Evolutionary conservation across 2,888 invertebrate species (phyloP).

Genomic region (Beris chalybata): DNA sequence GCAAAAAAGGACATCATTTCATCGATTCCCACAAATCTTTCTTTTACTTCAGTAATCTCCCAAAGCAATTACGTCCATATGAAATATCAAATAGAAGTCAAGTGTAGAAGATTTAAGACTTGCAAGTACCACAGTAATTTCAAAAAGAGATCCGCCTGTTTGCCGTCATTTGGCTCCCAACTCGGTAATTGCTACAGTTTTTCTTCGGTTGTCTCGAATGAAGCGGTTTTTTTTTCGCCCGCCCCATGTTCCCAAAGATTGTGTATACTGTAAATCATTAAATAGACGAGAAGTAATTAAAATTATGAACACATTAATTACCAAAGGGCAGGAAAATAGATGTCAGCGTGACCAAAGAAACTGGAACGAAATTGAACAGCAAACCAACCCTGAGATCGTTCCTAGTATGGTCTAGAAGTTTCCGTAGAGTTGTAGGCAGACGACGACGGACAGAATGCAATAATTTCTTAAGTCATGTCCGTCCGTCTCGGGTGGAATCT

Average conservation of each 20-base stretch:
- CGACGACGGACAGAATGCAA: constrained; percentile 25
- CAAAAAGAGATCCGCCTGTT: constrained; percentile 20
- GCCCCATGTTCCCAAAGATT: constrained; percentile 7
- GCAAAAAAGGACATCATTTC: no score
- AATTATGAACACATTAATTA: constrained; percentile 33
- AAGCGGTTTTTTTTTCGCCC: not conserved
- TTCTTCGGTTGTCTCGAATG: not conserved
- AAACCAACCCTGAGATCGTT: not conserved
- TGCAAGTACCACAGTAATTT: constrained; percentile 14
- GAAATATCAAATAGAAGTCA: constrained; percentile 28
- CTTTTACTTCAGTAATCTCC: no score
- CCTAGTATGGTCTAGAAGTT: not conserved
- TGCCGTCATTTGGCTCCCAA: constrained; percentile 19
- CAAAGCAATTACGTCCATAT: not conserved
- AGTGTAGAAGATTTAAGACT: constrained; percentile 27
- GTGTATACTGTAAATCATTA: constrained; percentile 21
- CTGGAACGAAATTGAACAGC: constrained; percentile 10
- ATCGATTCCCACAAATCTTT: no score
- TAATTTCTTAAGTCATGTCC: constrained; percentile 9
- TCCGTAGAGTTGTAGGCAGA: constrained; percentile 11
- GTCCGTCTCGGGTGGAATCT: constrained; percentile 18
- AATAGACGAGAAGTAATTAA: constrained; percentile 32
- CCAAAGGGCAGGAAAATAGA: constrained; percentile 31
- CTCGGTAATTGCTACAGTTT: constrained; percentile 7
- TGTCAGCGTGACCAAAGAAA: constrained; percentile 15